A percentile compares a stretch with the other conserved stretches of the same genome.
Conservation (phyloP, 2,888 invertebrate genomes). For the Sphaerophoria taeniata region DNA sequence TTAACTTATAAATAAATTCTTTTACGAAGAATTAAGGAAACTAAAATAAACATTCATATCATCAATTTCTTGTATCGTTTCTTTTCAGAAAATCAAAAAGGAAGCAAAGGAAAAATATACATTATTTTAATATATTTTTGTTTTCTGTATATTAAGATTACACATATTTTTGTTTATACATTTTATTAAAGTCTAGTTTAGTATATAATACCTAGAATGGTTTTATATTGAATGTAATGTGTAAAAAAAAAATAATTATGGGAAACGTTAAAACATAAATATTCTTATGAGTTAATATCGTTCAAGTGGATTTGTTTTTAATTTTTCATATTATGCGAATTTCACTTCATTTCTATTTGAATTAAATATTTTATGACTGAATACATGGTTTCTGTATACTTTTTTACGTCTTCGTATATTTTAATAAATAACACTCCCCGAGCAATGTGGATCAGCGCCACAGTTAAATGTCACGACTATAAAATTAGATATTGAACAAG, state of each 20-base stretch:
- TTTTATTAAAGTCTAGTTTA: constrained; percentile 23
- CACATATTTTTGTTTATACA: constrained; percentile 57
- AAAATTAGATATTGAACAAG: constrained; percentile 37
- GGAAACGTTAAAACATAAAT: constrained; percentile 53
- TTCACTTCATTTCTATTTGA: constrained; percentile 15
- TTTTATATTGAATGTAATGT: constrained; percentile 36
- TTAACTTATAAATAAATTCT: constrained; percentile 65
- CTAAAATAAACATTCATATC: constrained; percentile 55
- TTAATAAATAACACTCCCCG: constrained; percentile 31
- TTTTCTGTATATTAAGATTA: constrained; percentile 30
- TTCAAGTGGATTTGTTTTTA: constrained; percentile 22
- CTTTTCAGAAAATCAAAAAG: constrained; percentile 25
- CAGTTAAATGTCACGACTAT: neutral
- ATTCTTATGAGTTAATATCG: constrained; percentile 52
- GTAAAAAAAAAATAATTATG: constrained; percentile 19
- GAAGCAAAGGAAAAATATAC: constrained; percentile 66
- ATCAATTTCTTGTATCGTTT: constrained; percentile 30
- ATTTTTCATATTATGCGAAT: constrained; percentile 16
- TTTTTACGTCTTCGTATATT: neutral
- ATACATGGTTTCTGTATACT: constrained; percentile 21
- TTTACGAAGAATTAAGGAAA: constrained; percentile 67
- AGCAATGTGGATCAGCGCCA: constrained; percentile 20
- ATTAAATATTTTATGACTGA: constrained; percentile 31
- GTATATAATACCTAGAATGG: constrained; percentile 50
- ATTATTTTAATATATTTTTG: constrained; percentile 40